Base-by-base conservation (phyloP, 2,113 vertebrate genomes). In the Nerophis lumbriciformis region DNA sequence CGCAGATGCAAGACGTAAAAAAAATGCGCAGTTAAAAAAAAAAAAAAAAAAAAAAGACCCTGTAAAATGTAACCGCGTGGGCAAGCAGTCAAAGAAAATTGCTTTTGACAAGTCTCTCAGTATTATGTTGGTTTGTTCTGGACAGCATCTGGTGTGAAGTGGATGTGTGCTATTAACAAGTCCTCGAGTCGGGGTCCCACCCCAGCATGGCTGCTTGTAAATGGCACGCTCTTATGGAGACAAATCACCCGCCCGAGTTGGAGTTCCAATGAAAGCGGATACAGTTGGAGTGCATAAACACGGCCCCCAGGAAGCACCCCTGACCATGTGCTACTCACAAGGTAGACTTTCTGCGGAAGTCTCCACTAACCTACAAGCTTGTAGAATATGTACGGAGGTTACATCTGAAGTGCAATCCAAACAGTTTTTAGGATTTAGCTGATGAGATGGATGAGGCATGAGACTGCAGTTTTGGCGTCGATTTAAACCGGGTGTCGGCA, bases 151-250 rank as follows among this genome's bases (percentile, higher is more conserved):
- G 85, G 81, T 87, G 87, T 65, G 69, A 84, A 83, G 83, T 90
- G 85, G 82, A 90, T 87, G 75, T 80, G 81, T 71, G 78, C 77
- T 85, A 82, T 89, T 88, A 87, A 84, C 85, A 79, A 87, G 84
- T 77, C 75, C 76, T 80, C 81, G 65, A 66, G 80, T 83, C 62
- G 77, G 69, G 75, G 85, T 80, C 84, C 82, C 79, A 72, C 85
- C 85, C 77, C 83, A 88, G 87, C 86, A 83, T 69, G 87, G 75
- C 81, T 87, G 77, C 88, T 86, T 85, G 88, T 88, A 88, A 90
- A 90, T 88, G 85, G 83, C 51, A 76, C 75, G 83, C 81, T 88
- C 85, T 87, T 88, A 85, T 83, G 76, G 83, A 82, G 84, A 87
- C 80, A 88, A 83, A 85, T 82, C 72, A 72, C 68, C 84, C 87